These are phyloP conservation scores for Lycodopsis pacificus DNA, from an alignment of 2,797 vertebrate species.

Conservation along the genomic window DNA sequence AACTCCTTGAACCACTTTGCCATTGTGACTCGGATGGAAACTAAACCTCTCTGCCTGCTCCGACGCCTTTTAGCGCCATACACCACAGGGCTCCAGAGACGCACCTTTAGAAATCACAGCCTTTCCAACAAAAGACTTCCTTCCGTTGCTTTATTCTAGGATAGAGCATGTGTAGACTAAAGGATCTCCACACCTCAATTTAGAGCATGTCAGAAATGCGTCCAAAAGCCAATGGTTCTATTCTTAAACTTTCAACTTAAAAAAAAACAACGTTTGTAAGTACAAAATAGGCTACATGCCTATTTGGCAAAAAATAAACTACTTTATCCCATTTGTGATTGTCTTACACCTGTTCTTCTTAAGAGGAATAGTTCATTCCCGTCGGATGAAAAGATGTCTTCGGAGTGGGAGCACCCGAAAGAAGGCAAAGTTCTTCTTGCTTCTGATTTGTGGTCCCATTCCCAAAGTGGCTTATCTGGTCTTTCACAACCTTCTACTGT, in stretches of 20 bases:
- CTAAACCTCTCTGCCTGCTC: constrained; percentile 51
- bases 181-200: constrained; percentile 44
- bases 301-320: constrained; percentile 5
- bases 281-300: constrained; percentile 2
- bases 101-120: constrained; percentile 73
- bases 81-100: constrained; percentile 69
- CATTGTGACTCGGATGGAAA: constrained; percentile 65
- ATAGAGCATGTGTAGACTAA: constrained; percentile 33
- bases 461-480: constrained; percentile 64
- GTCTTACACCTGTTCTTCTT: constrained; percentile 50
- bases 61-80: constrained; percentile 71
- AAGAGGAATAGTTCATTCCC: constrained; percentile 55
- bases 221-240: constrained; percentile 10
- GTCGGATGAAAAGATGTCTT: constrained; percentile 66
- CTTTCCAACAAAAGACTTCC: constrained; percentile 75
- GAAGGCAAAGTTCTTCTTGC: constrained; percentile 67
- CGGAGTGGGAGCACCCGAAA: constrained; percentile 63
- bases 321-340: constrained; percentile 74
- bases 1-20: constrained; percentile 89
- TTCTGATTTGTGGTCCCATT: constrained; percentile 76
- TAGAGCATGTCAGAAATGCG: constrained; percentile 46
- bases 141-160: constrained; percentile 73
- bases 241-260: background rate
- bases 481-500: constrained; percentile 51
- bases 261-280: background rate